phyloP scores from a whole-genome alignment of 2,113 vertebrate species.

The Cettia cetti region DNA sequence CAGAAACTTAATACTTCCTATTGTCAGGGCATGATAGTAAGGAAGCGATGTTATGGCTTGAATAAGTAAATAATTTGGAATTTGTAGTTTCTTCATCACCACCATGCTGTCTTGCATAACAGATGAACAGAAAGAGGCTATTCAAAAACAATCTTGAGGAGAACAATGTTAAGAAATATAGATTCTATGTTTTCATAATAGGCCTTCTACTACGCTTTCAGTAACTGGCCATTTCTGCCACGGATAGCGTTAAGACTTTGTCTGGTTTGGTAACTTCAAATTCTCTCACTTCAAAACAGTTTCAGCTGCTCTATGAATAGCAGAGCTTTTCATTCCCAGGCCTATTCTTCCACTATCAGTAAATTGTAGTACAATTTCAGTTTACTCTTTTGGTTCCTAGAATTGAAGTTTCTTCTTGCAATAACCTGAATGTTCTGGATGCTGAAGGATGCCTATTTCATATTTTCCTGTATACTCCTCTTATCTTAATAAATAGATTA shows the following conservation, averaged over 20 bases:
- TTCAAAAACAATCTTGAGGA: background rate
- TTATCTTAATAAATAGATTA: background rate
- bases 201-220: background rate
- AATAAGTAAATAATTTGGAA: background rate
- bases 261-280: background rate
- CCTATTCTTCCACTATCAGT: background rate
- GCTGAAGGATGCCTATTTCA: background rate
- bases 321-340: background rate
- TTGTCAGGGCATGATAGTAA: background rate
- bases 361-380: background rate
- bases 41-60: background rate
- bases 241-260: background rate
- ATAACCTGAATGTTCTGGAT: background rate
- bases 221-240: background rate
- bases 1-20: background rate
- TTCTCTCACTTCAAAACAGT: background rate
- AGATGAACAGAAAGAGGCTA: background rate
- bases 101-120: background rate
- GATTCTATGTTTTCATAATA: background rate
- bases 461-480: background rate
- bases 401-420: background rate
- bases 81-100: background rate
- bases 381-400: background rate
- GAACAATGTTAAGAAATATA: fast-evolving
- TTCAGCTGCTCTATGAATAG: background rate